Evolutionary conservation across 2,888 invertebrate genomes (phyloP).

Genomic region (Onchidella celtica): DNA sequence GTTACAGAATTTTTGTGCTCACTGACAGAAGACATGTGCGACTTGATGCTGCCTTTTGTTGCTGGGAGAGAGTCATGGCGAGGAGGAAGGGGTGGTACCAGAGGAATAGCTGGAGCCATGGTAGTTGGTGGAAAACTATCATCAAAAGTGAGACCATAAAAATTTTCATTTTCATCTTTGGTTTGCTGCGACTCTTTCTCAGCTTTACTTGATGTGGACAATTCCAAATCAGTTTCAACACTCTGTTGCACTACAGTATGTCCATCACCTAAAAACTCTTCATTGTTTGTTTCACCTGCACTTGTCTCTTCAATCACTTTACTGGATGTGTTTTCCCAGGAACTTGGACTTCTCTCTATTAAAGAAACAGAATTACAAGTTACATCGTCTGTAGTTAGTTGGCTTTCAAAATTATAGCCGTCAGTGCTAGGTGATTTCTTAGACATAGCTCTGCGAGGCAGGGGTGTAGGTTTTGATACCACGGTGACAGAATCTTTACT

Average conservation of each 20-base stretch:
- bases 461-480: slow-evolving; percentile 18
- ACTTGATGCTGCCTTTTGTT: neutral
- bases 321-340: neutral
- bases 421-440: neutral
- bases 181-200: neutral
- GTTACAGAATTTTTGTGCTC: neutral
- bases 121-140: neutral
- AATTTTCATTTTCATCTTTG: slow-evolving; percentile 47
- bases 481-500: neutral
- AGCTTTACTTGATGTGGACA: too few relatives aligned
- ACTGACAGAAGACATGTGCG: neutral
- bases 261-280: too few relatives aligned
- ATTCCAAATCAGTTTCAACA: neutral
- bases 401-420: neutral
- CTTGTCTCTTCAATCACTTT: neutral
- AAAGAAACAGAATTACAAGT: neutral
- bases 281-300: neutral
- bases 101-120: slow-evolving; percentile 28
- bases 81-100: slow-evolving; percentile 52
- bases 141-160: slow-evolving; percentile 14
- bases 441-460: slow-evolving; percentile 10
- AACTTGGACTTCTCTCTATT: too few relatives aligned
- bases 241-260: too few relatives aligned
- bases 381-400: neutral
- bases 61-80: slow-evolving; percentile 50